A percentile compares a stretch with the other conserved stretches of the same genome.
These are phyloP conservation scores for Babyrousa celebensis DNA, from an alignment of 2,797 vertebrate species.

Conservation along the genomic window DNA sequence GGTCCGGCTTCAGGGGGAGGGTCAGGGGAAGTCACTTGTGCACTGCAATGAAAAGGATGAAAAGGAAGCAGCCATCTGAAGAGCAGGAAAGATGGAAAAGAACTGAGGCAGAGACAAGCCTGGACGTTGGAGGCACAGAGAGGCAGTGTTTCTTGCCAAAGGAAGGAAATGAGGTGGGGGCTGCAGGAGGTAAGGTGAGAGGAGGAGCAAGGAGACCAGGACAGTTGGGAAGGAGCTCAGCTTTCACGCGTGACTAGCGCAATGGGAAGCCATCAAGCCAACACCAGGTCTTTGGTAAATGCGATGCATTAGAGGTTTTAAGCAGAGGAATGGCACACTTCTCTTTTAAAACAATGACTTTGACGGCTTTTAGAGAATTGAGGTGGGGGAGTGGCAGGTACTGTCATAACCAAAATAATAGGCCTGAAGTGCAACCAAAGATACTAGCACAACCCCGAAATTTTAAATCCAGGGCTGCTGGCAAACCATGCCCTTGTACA, in stretches of 20 bases:
- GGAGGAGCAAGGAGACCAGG: neutral
- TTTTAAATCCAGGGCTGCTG: neutral
- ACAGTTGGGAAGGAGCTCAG: neutral
- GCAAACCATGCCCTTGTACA: neutral
- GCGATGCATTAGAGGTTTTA: neutral
- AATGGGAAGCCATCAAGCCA: neutral
- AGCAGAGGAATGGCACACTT: neutral
- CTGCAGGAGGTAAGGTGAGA: neutral
- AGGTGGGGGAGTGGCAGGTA: neutral
- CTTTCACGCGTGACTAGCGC: neutral
- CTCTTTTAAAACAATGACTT: constrained; percentile 39
- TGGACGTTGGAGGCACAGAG: neutral
- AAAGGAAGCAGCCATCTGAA: neutral
- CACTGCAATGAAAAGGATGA: neutral
- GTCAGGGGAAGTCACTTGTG: neutral
- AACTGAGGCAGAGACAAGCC: neutral
- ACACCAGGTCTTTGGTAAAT: neutral
- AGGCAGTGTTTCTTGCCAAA: neutral
- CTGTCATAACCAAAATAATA: neutral
- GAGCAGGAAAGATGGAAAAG: neutral
- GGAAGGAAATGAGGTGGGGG: neutral
- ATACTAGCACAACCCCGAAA: constrained; percentile 5
- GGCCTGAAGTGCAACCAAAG: constrained; percentile 20
- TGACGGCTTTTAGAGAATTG: neutral
- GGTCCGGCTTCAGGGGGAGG: neutral